phyloP scores from a whole-genome alignment of 2,888 invertebrate genomes.

The Agrilus cyanescens region DNA sequence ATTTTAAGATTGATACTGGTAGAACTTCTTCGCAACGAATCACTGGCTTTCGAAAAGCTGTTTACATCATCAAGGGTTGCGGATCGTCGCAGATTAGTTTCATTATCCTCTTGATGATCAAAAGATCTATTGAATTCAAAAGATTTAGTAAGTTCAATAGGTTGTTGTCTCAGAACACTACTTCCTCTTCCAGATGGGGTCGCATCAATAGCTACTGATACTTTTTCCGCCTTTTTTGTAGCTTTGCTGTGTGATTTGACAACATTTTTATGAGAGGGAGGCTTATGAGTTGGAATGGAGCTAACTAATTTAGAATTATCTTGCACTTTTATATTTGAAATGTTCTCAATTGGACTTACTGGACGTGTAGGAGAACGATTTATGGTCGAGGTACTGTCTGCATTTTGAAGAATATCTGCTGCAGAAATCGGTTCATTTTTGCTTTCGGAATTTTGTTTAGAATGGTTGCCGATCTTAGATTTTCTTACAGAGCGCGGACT shows the following conservation, averaged over 20 bases:
- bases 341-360: slow-evolving; percentile 25
- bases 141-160: slow-evolving; percentile 62
- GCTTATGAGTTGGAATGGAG: slow-evolving; percentile 12
- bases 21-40: slow-evolving; percentile 25
- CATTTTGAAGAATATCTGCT: slow-evolving; percentile 5
- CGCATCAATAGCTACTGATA: slow-evolving; percentile 68
- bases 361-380: slow-evolving; percentile 32
- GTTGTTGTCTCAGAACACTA: slow-evolving; percentile 62
- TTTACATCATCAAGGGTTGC: slow-evolving; percentile 37
- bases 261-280: slow-evolving; percentile 1
- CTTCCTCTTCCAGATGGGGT: slow-evolving; percentile 62
- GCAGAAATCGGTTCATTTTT: slow-evolving; percentile 5
- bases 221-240: slow-evolving; percentile 45
- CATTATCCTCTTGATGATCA: slow-evolving; percentile 14
- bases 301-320: slow-evolving; percentile 5
- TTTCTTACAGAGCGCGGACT: slow-evolving; percentile 53
- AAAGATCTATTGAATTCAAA: slow-evolving; percentile 35
- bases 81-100: slow-evolving; percentile 33
- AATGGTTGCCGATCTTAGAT: slow-evolving; percentile 6
- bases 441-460: slow-evolving; percentile 5
- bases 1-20: slow-evolving; percentile 29
- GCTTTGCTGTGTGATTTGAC: slow-evolving; percentile 4
- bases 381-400: slow-evolving; percentile 25
- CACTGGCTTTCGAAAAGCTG: slow-evolving; percentile 17
- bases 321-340: slow-evolving; percentile 6